A percentile compares a stretch with the other conserved stretches of the same genome.
These are phyloP conservation scores for Centropus bengalensis DNA, from an alignment of 2,113 vertebrate genomes.

Conservation along the genomic window DNA sequence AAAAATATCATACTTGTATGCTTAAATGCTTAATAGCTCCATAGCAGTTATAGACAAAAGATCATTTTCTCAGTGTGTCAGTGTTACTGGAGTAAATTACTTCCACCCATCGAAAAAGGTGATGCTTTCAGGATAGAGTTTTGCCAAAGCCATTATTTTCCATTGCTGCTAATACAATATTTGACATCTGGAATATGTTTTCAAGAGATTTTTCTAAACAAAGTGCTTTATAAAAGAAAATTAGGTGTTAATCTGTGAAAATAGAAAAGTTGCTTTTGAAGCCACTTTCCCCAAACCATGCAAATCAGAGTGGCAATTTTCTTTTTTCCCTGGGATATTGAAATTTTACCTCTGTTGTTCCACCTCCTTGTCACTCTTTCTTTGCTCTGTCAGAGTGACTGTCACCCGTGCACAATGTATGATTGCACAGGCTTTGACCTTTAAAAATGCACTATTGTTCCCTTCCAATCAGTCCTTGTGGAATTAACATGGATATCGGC, in stretches of 20 bases:
- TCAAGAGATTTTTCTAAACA: slow-evolving; percentile 37
- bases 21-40: slow-evolving; percentile 59
- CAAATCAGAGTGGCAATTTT: background rate
- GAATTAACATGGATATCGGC: background rate
- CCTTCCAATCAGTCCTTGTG: background rate
- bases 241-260: background rate
- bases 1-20: slow-evolving; percentile 44
- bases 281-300: background rate
- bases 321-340: background rate
- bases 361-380: slow-evolving; percentile 25
- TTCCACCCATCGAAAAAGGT: slow-evolving; percentile 40
- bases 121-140: slow-evolving; percentile 40
- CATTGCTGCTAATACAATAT: background rate
- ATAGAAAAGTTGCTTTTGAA: background rate
- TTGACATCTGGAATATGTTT: slow-evolving; percentile 31
- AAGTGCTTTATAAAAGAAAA: slow-evolving; percentile 1
- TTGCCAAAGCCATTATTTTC: slow-evolving; percentile 43
- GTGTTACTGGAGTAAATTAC: slow-evolving; percentile 61
- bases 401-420: slow-evolving; percentile 40
- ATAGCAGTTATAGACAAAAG: slow-evolving; percentile 58
- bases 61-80: slow-evolving; percentile 66
- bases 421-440: slow-evolving; percentile 67
- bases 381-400: slow-evolving; percentile 38
- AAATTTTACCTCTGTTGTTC: background rate
- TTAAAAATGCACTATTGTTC: background rate